Evolutionary conservation across 2,113 vertebrate genomes (phyloP), one percentile per base, ranked within the genome.

Genomic region (Papio anubis): DNA sequence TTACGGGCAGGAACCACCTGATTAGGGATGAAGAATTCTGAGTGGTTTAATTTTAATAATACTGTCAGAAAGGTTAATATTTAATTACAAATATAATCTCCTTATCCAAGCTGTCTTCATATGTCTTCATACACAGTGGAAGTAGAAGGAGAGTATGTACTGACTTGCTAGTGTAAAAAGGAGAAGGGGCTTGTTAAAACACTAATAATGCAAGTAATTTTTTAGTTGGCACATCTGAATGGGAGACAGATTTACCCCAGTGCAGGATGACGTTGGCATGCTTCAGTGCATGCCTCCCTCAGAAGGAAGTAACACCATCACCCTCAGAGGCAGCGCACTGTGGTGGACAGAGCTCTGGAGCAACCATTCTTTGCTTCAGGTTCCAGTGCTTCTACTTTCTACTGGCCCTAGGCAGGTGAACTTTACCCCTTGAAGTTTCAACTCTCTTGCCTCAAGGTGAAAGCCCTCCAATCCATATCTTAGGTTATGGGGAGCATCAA

Each of bases 61-160:
- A 95, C 97, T 97, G 96, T 97, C 97, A 70, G 96, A 95, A 95
- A 95, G 95, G 96, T 96, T 92, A 95, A 92, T 89, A 97, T 97
- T 98, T 94, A 87, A 96, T 92, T 97, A 97, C 93, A 97, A 94
- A 96, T 96, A 97, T 98, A 95, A 94, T 95, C 73, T 95, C 96
- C 70, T 96, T 96, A 83, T 79, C 95, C 52, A 18, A 59, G 96
- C 97, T 88, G 88, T 94, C 93, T 97, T 97, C 95, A 96, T 97
- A 88, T 80, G 70, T 98, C 98, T 98, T 97, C 96, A 97, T 98
- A 90, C 68, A 12, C 70, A 92, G 59, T 87, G 2, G 35, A 87
- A 70, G 23, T 72, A 59, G 43, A 64, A 95, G 93, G 80, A 93
- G 93, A 82, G 80, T 94, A 81, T 96, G 82, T 95, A 95, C 97